A percentile compares a stretch with the other conserved stretches of the same genome.
These are phyloP conservation scores for Cybosia mesomella DNA, from an alignment of 2,888 invertebrate species.

Conservation along the genomic window DNA sequence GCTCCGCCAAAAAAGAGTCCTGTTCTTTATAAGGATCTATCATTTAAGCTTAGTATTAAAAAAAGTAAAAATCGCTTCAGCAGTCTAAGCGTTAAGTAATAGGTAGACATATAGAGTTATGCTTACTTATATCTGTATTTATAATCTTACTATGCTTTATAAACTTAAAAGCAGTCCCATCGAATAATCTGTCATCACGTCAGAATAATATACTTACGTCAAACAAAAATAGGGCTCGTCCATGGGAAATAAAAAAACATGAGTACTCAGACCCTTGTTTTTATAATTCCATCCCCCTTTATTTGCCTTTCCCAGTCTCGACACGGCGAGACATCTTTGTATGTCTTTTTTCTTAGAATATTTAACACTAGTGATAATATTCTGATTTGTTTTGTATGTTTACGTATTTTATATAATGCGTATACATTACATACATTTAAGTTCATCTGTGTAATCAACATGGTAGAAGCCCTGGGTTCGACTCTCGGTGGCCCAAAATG, in stretches of 20 bases:
- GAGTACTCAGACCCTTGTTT: slow-evolving; percentile 71
- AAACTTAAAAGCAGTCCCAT: not conserved
- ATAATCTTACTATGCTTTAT: not conserved
- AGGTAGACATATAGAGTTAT: too few species aligned
- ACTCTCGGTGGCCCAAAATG: too few species aligned
- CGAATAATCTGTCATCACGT: not conserved
- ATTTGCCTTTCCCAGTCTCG: slow-evolving; percentile 78
- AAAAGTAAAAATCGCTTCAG: too few species aligned
- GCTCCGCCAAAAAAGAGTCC: too few species aligned
- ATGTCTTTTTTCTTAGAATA: slow-evolving; percentile 28
- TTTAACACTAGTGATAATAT: slow-evolving; percentile 13
- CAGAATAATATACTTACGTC: slow-evolving; percentile 24
- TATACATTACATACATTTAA: too few species aligned
- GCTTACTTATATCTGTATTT: too few species aligned
- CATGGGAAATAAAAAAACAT: slow-evolving; percentile 47
- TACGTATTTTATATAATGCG: too few species aligned
- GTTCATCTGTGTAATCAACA: too few species aligned
- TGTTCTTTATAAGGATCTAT: too few species aligned
- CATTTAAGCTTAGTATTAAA: too few species aligned
- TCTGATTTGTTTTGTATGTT: not conserved
- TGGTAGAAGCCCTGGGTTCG: too few species aligned
- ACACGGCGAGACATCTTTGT: slow-evolving; percentile 43
- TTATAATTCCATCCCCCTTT: slow-evolving; percentile 68
- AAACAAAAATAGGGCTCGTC: slow-evolving; percentile 36
- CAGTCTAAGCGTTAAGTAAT: not conserved